These are phyloP conservation scores for Ptychochromis oligacanthus DNA, from an alignment of 2,113 vertebrate genomes.

Conservation along the genomic window DNA sequence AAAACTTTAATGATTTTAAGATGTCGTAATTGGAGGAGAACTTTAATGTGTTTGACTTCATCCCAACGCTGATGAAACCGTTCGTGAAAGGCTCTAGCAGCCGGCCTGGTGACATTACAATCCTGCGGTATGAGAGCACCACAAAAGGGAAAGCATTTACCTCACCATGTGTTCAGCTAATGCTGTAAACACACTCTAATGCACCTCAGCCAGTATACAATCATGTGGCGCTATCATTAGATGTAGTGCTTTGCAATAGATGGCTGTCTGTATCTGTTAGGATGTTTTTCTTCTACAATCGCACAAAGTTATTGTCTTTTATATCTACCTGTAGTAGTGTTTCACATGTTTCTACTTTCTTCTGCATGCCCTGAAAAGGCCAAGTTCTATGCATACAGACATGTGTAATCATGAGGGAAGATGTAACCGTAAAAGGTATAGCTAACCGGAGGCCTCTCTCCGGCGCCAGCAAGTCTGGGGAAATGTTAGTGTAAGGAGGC, in stretches of 20 bases:
- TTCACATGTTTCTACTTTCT: no score
- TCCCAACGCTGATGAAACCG: slow-evolving; percentile 10
- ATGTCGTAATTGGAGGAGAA: slow-evolving; percentile 17
- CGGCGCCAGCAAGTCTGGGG: no score
- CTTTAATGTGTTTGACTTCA: slow-evolving; percentile 30
- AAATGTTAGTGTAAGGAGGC: no score
- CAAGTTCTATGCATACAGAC: no score
- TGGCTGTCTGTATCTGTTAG: background rate
- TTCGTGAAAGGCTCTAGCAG: slow-evolving; percentile 3
- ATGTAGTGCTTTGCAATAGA: slow-evolving; percentile 6
- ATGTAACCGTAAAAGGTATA: no score
- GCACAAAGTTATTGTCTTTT: no score
- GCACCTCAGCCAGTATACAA: slow-evolving; percentile 18
- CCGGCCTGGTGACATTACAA: slow-evolving; percentile 15
- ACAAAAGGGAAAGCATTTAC: background rate
- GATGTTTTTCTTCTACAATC: no score
- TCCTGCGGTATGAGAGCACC: slow-evolving; percentile 1
- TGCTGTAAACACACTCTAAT: slow-evolving; percentile 39
- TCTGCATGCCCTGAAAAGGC: no score
- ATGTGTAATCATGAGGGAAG: no score
- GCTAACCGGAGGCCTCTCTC: no score
- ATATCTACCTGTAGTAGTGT: no score
- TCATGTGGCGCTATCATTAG: slow-evolving; percentile 41
- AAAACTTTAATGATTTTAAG: slow-evolving; percentile 50
- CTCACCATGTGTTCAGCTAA: slow-evolving; percentile 5